Evolutionary conservation across 1,140 invertebrate species (phyloP), one percentile per base, ranked within the genome.

Genomic region (Oryzaephilus surinamensis): DNA sequence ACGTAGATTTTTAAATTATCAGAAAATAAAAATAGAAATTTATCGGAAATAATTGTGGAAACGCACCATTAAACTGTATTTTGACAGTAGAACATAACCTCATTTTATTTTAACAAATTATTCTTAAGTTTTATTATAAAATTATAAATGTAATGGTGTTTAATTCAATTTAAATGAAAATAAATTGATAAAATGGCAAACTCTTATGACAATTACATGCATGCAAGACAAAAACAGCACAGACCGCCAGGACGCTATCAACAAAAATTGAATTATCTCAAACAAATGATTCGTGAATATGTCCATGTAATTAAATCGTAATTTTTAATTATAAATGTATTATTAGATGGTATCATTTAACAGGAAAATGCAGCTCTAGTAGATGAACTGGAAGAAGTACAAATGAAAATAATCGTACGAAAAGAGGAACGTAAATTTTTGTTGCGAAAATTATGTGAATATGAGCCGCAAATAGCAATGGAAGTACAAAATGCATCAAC

Each of bases 331-430:
- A 36, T 3, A 24, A 24, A 24, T n/a, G 3, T 11, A 11, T 6
- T n/a, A 10, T 6, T 24, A n/a, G 23, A 24, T n/a, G 8, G 11
- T 24, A 37, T 6, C 18, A 33, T 6, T 21, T 46, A 43, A 63
- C 12, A 85, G 83, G 76, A 84, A 66, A 86, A 86, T 74, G 79
- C 81, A 44, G 78, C 81, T 11, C 50, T 86, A 6, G 85, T 82
- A 61, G 83, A 87, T 71, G 81, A 85, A 71, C 76, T 85, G 23
- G 72, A 81, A 6, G 70, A 75, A 58, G 71, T 80, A 42, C 81
- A 88, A 64, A 79, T 83, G 52, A 81, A 79, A 62, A 73, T 84
- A 26, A 61, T 79, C 28, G 66, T 77, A 42, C 73, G 76, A 1
- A 82, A 81, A 58, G 81, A 86, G 61, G 82, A 86, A 60, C 67